Percentiles rank a stretch among this genome's conserved stretches.
phyloP scores from a whole-genome alignment of 2,888 invertebrate genomes.

The Drosophila diplacantha region DNA sequence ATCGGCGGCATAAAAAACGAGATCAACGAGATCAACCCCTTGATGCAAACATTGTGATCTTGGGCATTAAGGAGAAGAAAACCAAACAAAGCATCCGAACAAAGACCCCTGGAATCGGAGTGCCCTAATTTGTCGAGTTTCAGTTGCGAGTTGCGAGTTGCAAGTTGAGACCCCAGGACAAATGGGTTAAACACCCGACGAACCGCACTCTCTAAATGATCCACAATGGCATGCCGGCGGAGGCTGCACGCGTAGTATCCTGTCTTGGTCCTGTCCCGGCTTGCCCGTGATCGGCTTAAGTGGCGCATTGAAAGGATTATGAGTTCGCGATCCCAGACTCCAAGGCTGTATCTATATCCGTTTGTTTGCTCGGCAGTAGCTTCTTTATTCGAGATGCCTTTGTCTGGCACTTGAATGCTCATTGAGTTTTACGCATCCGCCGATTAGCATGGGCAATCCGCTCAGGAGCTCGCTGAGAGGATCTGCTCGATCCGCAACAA shows the following conservation, averaged over 20 bases:
- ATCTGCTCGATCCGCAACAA: slow-evolving; percentile 61
- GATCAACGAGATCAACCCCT: slow-evolving; percentile 72
- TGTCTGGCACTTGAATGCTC: slow-evolving; percentile 55
- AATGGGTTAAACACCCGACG: slow-evolving; percentile 69
- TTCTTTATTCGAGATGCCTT: slow-evolving; percentile 32
- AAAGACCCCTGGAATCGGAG: slow-evolving; percentile 58
- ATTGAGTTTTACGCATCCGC: slow-evolving; percentile 66
- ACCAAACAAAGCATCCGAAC: slow-evolving; percentile 54
- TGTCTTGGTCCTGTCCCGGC: slow-evolving; percentile 32
- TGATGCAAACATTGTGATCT: slow-evolving; percentile 69
- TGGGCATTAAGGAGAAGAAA: slow-evolving; percentile 56
- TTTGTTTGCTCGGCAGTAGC: slow-evolving; percentile 25
- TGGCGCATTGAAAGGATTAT: slow-evolving; percentile 78
- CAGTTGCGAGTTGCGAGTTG: slow-evolving; percentile 33
- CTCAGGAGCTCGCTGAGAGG: slow-evolving; percentile 54
- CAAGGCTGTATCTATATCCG: slow-evolving; percentile 20
- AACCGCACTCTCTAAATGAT: slow-evolving; percentile 66
- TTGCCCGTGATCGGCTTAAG: slow-evolving; percentile 77
- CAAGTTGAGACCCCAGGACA: slow-evolving; percentile 29
- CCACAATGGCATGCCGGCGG: slow-evolving; percentile 46
- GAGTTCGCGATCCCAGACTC: slow-evolving; percentile 46
- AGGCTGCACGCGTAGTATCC: slow-evolving; percentile 60
- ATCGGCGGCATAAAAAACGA: slow-evolving; percentile 29
- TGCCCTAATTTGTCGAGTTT: slow-evolving; percentile 71
- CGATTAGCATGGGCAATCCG: slow-evolving; percentile 75